A percentile compares a stretch with the other conserved stretches of the same genome.
phyloP scores from a whole-genome alignment of 2,888 invertebrate genomes.

The Lithophane ornitopus region DNA sequence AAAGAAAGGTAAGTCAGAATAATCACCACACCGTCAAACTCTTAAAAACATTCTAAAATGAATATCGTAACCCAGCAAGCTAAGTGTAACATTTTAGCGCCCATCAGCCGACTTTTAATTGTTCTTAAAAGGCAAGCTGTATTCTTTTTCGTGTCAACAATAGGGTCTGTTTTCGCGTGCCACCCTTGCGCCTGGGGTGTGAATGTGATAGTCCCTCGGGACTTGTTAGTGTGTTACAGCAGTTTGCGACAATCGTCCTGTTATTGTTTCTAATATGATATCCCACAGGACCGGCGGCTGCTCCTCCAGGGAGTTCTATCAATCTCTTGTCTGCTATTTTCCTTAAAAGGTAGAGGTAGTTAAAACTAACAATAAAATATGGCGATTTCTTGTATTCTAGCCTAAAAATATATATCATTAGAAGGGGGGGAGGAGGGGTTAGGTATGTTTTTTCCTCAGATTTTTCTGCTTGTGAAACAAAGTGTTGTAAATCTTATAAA shows the following conservation, averaged over 20 bases:
- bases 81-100: constrained; percentile 61
- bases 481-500: background rate
- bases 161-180: constrained; percentile 42
- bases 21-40: background rate
- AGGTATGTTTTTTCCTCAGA: no score
- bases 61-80: background rate
- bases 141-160: constrained; percentile 39
- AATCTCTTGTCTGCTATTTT: constrained; percentile 23
- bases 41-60: background rate
- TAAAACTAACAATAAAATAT: background rate
- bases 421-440: no score
- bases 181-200: constrained; percentile 19
- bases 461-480: background rate
- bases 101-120: constrained; percentile 44
- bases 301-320: constrained; percentile 25
- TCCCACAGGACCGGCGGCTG: constrained; percentile 70
- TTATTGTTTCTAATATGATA: constrained; percentile 80
- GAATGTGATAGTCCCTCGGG: constrained; percentile 68
- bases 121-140: constrained; percentile 33
- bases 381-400: background rate
- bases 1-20: background rate
- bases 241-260: constrained; percentile 74
- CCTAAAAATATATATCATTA: no score
- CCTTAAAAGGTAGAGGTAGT: background rate
- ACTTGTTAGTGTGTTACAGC: constrained; percentile 79